These are phyloP conservation scores for Notothenia rossii DNA, from an alignment of 2,113 vertebrate genomes.

Conservation along the genomic window DNA sequence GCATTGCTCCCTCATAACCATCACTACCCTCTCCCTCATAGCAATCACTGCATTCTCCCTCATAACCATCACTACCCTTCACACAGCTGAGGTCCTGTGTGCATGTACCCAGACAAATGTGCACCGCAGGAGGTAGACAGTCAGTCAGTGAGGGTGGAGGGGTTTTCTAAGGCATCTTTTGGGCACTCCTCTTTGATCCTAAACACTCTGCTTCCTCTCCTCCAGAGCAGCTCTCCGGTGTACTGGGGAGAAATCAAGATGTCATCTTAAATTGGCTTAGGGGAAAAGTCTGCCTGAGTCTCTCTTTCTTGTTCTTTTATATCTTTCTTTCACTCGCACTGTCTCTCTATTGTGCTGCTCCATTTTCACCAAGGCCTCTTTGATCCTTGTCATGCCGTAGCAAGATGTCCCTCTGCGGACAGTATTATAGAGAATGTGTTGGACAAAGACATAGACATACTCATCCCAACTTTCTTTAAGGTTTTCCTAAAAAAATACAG, in stretches of 20 bases:
- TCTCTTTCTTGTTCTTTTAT: constrained; percentile 74
- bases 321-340: constrained; percentile 50
- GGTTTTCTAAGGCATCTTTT: constrained; percentile 70
- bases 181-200: constrained; percentile 79
- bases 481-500: constrained; percentile 28
- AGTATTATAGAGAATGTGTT: constrained; percentile 54
- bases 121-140: constrained; percentile 68
- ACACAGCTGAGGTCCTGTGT: constrained; percentile 30
- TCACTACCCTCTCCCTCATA: constrained; percentile 14
- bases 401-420: constrained; percentile 67
- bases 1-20: constrained; percentile 21
- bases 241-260: constrained; percentile 83
- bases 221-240: constrained; percentile 59
- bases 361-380: constrained; percentile 68
- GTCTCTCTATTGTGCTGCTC: constrained; percentile 68
- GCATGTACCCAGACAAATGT: constrained; percentile 63
- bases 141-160: constrained; percentile 59
- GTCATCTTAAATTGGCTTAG: constrained; percentile 83
- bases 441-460: constrained; percentile 48
- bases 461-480: constrained; percentile 52
- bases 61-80: constrained; percentile 22
- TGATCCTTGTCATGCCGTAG: constrained; percentile 74
- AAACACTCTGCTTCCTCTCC: constrained; percentile 80
- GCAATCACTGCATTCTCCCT: constrained; percentile 1
- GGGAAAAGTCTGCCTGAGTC: constrained; percentile 71